Percentiles rank a stretch among this genome's conserved stretches.
Evolutionary conservation across 2,888 invertebrate species (phyloP).

Genomic region (Oscheius sp.): DNA sequence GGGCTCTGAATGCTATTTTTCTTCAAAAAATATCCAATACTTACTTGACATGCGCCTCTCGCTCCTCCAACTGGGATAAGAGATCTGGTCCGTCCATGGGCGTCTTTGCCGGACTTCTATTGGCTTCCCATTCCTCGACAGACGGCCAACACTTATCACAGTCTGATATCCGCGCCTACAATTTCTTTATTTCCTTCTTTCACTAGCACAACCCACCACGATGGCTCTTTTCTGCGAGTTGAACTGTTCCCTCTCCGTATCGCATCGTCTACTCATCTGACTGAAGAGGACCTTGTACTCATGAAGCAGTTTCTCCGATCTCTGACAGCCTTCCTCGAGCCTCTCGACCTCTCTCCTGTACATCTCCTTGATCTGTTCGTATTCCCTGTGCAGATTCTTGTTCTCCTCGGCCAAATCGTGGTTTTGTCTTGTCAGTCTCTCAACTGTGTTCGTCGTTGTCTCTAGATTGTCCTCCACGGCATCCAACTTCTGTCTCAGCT

Average conservation of each 20-base stretch:
- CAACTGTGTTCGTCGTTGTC: conserved; percentile 49
- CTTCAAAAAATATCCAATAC: conserved; percentile 10
- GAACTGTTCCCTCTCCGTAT: conserved; percentile 60
- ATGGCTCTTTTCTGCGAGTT: conserved; percentile 62
- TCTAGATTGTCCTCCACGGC: conserved; percentile 56
- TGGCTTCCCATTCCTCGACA: conserved; percentile 58
- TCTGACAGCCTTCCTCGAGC: conserved; percentile 70
- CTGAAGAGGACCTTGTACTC: conserved; percentile 68
- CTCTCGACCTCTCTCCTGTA: conserved; percentile 81
- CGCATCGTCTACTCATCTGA: conserved; percentile 58
- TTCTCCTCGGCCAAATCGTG: conserved; percentile 83
- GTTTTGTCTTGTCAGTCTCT: conserved; percentile 75
- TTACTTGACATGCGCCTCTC: conserved; percentile 77
- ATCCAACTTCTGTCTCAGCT: conserved; percentile 77
- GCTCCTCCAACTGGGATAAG: conserved; percentile 56
- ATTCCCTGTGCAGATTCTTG: conserved; percentile 79
- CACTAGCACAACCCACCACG: conserved; percentile 48
- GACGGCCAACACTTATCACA: conserved; percentile 58
- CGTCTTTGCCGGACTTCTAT: conserved; percentile 46
- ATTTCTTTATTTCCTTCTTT: background rate
- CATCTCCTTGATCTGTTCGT: conserved; percentile 79
- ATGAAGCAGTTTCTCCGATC: conserved; percentile 72
- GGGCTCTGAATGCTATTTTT: conserved; percentile 38
- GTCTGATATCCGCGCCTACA: conserved; percentile 51
- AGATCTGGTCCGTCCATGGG: conserved; percentile 47